Base-by-base conservation (phyloP, 2,888 invertebrate genomes). In the Seladonia tumulorum region DNA sequence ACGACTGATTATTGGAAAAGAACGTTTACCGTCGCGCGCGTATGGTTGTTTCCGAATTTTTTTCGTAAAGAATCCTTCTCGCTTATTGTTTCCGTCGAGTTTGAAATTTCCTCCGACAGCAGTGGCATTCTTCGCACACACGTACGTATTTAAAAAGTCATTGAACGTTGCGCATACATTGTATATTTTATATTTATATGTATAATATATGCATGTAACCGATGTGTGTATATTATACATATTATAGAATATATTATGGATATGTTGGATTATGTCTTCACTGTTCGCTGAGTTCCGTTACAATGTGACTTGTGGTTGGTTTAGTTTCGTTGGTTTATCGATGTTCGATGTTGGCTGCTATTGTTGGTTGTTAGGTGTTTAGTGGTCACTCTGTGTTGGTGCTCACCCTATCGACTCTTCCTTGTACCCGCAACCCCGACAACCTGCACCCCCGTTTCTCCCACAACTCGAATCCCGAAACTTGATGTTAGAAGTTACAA, bases 341-440 rank as follows among this genome's bases (percentile, higher is more conserved):
- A 90, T 94, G 94, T 94, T 94, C 94, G 92, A 93, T 94, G 94
- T 94, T 94, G 94, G 93, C 93, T 94, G 94, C 93, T 94, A 92
- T 93, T 94, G 94, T 94, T 94, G 93, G 93, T 94, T 94, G 93
- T 94, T 94, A 94, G 94, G 94, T 94, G 94, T 94, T 94, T 94
- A 94, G 94, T 94, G 94, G 93, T 94, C 93, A 94, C 91, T 93
- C 91, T 94, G 93, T 94, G 92, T 94, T 94, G 93, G 93, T 94
- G 92, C 92, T 91, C 92, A 89, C 91, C 87, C 89, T 85, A 87
- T 88, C 91, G 85, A 83, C 87, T 90, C 86, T 86, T 91, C 91
- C 93, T 90, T 91, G 90, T 91, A 91, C 90, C 90, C 90, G 90
- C 92, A 90, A 90, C 89, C 82, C 85, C 83, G 81, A 83, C 84